These are phyloP conservation scores for Antheraea mylitta DNA, from an alignment of 1,140 invertebrate species.

Conservation along the genomic window DNA sequence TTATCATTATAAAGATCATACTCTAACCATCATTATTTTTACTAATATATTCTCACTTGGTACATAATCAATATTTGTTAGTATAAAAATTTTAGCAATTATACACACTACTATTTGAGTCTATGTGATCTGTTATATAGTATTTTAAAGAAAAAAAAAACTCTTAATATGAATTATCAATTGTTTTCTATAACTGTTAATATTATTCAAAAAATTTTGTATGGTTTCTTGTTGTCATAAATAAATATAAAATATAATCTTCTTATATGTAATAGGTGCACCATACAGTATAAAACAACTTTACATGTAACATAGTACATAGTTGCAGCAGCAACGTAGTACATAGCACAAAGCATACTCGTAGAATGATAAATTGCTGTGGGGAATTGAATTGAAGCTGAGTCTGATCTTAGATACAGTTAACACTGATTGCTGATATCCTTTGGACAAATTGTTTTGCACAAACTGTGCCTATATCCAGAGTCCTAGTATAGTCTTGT, in stretches of 20 bases:
- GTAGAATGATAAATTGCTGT: not conserved
- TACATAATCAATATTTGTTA: no score
- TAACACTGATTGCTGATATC: constrained; percentile 1
- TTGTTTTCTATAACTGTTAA: no score
- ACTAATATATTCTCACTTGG: not conserved
- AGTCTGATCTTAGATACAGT: constrained; percentile 4
- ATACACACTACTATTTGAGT: no score
- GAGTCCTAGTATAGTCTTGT: not conserved
- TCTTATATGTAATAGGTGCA: no score
- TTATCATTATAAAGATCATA: no score
- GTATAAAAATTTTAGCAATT: no score
- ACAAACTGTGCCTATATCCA: not conserved
- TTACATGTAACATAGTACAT: not conserved
- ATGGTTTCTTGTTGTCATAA: no score
- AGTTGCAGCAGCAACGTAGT: not conserved
- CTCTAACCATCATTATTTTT: not conserved
- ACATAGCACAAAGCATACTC: not conserved
- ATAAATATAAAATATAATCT: no score
- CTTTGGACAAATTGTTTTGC: not conserved
- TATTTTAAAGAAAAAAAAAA: no score
- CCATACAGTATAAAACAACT: not conserved
- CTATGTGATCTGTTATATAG: no score
- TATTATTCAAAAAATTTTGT: no score
- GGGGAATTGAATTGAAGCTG: not conserved
- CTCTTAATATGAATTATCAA: no score